Percentiles rank a stretch among this genome's conserved stretches.
Evolutionary conservation across 2,888 invertebrate species (phyloP).

Genomic region (Lamellibrachia columna): DNA sequence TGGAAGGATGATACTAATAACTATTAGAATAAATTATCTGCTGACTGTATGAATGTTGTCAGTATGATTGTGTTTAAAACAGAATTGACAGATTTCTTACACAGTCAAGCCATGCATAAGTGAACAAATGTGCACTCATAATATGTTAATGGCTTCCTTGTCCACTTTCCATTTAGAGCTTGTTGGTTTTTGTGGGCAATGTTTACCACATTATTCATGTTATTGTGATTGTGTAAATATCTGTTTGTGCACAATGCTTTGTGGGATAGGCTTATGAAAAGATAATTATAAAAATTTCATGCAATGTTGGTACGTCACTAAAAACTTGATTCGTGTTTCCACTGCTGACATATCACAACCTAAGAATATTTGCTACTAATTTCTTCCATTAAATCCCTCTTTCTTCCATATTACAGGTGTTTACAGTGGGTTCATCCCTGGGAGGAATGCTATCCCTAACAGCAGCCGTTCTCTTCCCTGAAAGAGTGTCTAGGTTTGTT

Average conservation of each 20-base stretch:
- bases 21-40: not conserved
- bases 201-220: not conserved
- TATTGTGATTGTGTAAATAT: not conserved
- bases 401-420: conserved; percentile 46
- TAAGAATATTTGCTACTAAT: not conserved
- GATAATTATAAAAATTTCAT: not conserved
- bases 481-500: conserved; percentile 57
- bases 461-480: conserved; percentile 54
- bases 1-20: not conserved
- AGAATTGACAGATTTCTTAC: not conserved
- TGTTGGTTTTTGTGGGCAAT: not conserved
- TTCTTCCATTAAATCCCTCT: not conserved
- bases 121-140: not conserved
- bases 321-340: not conserved
- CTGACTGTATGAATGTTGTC: not conserved
- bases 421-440: conserved; percentile 62
- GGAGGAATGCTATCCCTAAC: conserved; percentile 63
- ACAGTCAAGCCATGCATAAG: not conserved
- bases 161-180: not conserved
- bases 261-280: not conserved
- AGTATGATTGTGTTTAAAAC: not conserved
- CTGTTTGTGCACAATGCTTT: not conserved
- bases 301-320: not conserved
- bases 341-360: not conserved
- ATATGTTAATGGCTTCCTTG: not conserved